These are phyloP conservation scores for Phaedon cochleariae DNA, from an alignment of 2,888 invertebrate species.

Conservation along the genomic window DNA sequence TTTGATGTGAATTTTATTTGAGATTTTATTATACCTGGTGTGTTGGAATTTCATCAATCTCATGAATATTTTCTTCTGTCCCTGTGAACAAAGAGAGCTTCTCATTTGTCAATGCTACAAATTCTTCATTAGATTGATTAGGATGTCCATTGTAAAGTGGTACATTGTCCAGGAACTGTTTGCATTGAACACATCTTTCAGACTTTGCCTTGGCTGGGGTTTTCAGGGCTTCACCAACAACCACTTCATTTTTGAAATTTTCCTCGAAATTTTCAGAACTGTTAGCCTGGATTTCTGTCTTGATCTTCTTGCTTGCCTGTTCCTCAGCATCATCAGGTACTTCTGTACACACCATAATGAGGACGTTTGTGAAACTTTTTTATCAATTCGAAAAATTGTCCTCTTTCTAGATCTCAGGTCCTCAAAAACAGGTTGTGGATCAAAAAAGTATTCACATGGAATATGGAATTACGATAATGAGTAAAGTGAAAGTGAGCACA, in stretches of 20 bases:
- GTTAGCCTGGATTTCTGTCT: neutral
- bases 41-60: constrained; percentile 68
- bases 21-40: constrained; percentile 63
- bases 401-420: too few relatives aligned
- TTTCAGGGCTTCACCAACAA: neutral
- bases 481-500: too few relatives aligned
- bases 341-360: constrained; percentile 24
- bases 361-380: neutral
- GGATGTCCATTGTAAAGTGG: constrained; percentile 77
- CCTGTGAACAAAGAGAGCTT: constrained; percentile 77
- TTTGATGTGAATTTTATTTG: neutral
- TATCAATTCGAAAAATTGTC: neutral
- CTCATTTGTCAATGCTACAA: constrained; percentile 77
- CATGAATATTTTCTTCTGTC: constrained; percentile 64
- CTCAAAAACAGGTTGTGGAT: too few relatives aligned
- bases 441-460: too few relatives aligned
- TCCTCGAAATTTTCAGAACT: neutral
- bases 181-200: constrained; percentile 54
- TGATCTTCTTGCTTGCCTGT: constrained; percentile 3
- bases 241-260: constrained; percentile 17
- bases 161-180: constrained; percentile 52
- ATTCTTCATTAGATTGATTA: constrained; percentile 79
- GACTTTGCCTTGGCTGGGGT: constrained; percentile 5
- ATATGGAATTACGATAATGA: too few relatives aligned
- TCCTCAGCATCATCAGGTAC: constrained; percentile 12